A percentile compares a stretch with the other conserved stretches of the same genome.
Evolutionary conservation across 1,140 invertebrate genomes (phyloP).

Genomic region (Harlomillsia oculata): DNA sequence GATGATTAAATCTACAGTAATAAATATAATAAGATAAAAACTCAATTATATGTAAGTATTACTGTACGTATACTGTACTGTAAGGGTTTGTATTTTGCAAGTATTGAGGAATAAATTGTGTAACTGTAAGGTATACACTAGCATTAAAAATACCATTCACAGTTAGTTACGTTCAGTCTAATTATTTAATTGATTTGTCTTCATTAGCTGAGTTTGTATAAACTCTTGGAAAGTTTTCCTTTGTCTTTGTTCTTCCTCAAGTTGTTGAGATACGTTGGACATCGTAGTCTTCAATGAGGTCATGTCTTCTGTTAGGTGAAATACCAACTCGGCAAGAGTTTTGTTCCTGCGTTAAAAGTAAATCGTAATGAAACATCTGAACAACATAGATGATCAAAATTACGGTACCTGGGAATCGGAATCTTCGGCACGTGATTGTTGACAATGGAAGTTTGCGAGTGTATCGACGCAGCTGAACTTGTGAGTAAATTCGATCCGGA

Average conservation of each 20-base stretch:
- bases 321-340: constrained; percentile 58
- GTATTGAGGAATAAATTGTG: too few species aligned
- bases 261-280: constrained; percentile 41
- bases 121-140: too few species aligned
- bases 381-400: not conserved
- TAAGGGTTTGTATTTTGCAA: not conserved
- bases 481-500: not conserved
- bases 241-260: constrained; percentile 46
- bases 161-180: too few species aligned
- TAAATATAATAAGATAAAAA: too few species aligned
- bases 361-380: not conserved
- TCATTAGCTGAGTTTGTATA: constrained; percentile 6
- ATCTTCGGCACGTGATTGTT: not conserved
- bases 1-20: too few species aligned
- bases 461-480: not conserved
- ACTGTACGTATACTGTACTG: not conserved
- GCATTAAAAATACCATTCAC: too few species aligned
- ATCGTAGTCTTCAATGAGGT: constrained; percentile 48
- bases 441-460: not conserved
- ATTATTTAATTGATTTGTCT: too few species aligned
- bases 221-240: constrained; percentile 40
- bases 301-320: constrained; percentile 55
- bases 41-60: too few species aligned
- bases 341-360: constrained; percentile 41
- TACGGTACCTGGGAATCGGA: not conserved